Base-by-base conservation (phyloP, 2,113 vertebrate genomes). In the Silurus meridionalis region DNA sequence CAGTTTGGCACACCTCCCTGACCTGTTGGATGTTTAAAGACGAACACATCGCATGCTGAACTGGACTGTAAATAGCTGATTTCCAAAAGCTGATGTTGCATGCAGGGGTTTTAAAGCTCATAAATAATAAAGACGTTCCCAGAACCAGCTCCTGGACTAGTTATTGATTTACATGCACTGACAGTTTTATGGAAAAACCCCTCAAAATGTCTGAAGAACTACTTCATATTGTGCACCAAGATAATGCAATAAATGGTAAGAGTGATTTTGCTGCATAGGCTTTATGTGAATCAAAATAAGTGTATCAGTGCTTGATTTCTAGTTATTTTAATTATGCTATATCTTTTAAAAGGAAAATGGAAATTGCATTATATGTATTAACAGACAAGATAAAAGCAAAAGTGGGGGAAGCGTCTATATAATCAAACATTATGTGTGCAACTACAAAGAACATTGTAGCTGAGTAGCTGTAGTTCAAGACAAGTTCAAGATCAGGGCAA, bases 1-100 rank as follows among this genome's bases (percentile, higher is more conserved):
- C 72, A 53, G 72, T 75, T 75, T 75, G 72, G 72, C 48, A 52
- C 9, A 52, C 9, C 50, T 75, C 72, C 72, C 53, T 75, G 72
- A 75, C 72, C 72, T 75, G 13, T 14, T 52, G 48, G 21, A 53
- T 53, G 48, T 75, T 75, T 75, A 75, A 52, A 2, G 8, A 53
- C 11, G 50, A 75, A 52, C 21, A 53, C 72, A 53, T 14, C 53
- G 5, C 72, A 52, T 52, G 72, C 72, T n/a, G 48, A 21, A 14
- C 48, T 75, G 15, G 21, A 52, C 21, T 75, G 9, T n/a, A 75
- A 75, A 52, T 53, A 75, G 21, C 21, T 13, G 48, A 75, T 75
- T 75, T n/a, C 48, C 72, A 75, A 53, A 75, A n/a, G 46, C 21
- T 75, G 21, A 52, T 75, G 72, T 21, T 53, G 48, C 21, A 50